phyloP scores from a whole-genome alignment of 2,888 invertebrate genomes.

The Leucozona laternaria region DNA sequence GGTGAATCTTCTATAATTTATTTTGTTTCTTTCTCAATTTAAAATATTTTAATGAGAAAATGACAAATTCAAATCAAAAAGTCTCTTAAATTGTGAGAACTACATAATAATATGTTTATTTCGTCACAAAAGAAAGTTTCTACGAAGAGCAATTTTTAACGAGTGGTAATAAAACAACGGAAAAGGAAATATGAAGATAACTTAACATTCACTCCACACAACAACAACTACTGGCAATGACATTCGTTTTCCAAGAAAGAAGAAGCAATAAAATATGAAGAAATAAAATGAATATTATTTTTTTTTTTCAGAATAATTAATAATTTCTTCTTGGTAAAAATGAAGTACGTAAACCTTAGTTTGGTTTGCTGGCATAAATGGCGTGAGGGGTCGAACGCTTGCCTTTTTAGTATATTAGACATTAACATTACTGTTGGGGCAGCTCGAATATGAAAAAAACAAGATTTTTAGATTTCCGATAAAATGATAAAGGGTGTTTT shows the following conservation, averaged over 20 bases:
- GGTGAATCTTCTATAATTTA: background rate
- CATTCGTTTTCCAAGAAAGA: slow-evolving; percentile 44
- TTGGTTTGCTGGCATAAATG: background rate
- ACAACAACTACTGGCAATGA: slow-evolving; percentile 39
- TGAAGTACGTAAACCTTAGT: background rate
- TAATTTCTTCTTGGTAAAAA: slow-evolving; percentile 32
- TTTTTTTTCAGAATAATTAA: slow-evolving; percentile 11
- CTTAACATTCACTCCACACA: background rate
- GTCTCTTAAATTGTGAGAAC: slow-evolving; percentile 36
- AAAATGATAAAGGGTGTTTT: too few relatives aligned
- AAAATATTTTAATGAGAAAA: background rate
- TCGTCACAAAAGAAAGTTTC: slow-evolving; percentile 70
- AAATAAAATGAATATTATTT: slow-evolving; percentile 1
- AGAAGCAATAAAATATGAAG: slow-evolving; percentile 6
- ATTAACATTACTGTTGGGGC: too few relatives aligned
- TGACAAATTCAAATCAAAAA: background rate
- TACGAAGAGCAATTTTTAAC: slow-evolving; percentile 42
- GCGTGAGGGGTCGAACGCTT: background rate
- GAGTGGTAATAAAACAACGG: slow-evolving; percentile 32
- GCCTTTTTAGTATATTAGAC: too few relatives aligned
- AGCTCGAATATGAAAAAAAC: too few relatives aligned
- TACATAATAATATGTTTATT: slow-evolving; percentile 47
- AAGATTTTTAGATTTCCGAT: too few relatives aligned
- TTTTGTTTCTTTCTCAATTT: background rate
- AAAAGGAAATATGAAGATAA: slow-evolving; percentile 30